Evolutionary conservation across 2,113 vertebrate species (phyloP).

Genomic region (Rhipidura dahli): DNA sequence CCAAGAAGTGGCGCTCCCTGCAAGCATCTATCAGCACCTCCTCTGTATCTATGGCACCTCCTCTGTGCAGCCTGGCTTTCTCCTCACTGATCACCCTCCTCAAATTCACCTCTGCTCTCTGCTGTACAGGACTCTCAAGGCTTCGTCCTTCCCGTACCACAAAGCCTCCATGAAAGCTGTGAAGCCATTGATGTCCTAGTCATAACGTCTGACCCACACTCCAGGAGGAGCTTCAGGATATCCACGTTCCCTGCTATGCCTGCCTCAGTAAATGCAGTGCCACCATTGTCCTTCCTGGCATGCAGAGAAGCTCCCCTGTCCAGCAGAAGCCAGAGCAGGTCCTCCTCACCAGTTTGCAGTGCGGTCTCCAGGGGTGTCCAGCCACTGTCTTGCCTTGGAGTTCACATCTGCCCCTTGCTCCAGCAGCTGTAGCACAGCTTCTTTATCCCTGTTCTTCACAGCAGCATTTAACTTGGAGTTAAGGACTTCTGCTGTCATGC

Average conservation of each 20-base stretch:
- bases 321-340: slow-evolving; percentile 58
- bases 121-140: slow-evolving; percentile 60
- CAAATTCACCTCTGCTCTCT: slow-evolving; percentile 62
- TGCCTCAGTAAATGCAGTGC: slow-evolving; percentile 68
- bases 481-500: not conserved
- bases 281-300: slow-evolving; percentile 62
- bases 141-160: not conserved
- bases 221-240: slow-evolving; percentile 54
- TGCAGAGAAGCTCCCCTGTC: slow-evolving; percentile 30
- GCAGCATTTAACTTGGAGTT: not conserved
- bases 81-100: not conserved
- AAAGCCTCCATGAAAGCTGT: slow-evolving; percentile 78
- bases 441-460: rapidly evolving
- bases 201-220: not conserved
- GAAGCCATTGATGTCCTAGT: slow-evolving; percentile 62
- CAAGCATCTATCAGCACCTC: slow-evolving; percentile 75
- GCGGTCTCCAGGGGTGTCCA: slow-evolving; percentile 71
- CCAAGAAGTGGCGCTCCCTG: rapidly evolving
- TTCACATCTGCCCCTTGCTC: slow-evolving; percentile 60
- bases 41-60: slow-evolving; percentile 71
- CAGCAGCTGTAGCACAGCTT: slow-evolving; percentile 35
- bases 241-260: not conserved
- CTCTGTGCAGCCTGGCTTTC: slow-evolving; percentile 39
- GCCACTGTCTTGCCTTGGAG: not conserved
- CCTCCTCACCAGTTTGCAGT: not conserved